These are phyloP conservation scores for Drosophila parabipectinata DNA, from an alignment of 1,140 invertebrate species.

Conservation along the genomic window DNA sequence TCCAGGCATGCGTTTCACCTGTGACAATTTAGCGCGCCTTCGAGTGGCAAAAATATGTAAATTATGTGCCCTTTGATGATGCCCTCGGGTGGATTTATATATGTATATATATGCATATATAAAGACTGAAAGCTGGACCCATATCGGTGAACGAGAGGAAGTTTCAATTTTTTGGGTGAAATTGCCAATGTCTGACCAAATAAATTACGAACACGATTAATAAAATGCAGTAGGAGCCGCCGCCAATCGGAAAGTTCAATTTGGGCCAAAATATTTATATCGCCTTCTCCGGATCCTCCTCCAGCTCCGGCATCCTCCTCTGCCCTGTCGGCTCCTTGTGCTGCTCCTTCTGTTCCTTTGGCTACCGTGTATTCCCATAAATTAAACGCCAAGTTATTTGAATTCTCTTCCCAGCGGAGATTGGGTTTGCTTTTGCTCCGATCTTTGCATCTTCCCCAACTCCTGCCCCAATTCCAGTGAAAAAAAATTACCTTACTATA, in stretches of 20 bases:
- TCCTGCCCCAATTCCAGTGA: neutral
- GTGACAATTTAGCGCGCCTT: constrained; percentile 71
- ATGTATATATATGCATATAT: neutral
- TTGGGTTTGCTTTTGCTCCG: constrained; percentile 36
- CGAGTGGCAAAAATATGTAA: constrained; percentile 72
- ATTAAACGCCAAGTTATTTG: constrained; percentile 82
- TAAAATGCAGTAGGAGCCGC: constrained; percentile 63
- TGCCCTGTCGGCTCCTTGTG: constrained; percentile 5
- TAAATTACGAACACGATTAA: constrained; percentile 82
- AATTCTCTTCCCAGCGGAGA: constrained; percentile 60
- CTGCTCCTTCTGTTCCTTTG: constrained; percentile 39
- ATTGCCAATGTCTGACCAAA: constrained; percentile 75
- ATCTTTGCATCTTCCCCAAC: constrained; percentile 43
- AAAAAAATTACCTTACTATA: neutral
- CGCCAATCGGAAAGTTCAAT: constrained; percentile 61
- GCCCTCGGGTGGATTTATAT: constrained; percentile 32
- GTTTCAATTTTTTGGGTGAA: constrained; percentile 78
- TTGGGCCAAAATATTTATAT: constrained; percentile 81
- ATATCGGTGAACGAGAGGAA: constrained; percentile 35
- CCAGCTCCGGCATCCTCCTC: neutral
- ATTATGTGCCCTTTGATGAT: constrained; percentile 50
- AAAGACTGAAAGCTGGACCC: neutral
- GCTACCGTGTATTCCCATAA: constrained; percentile 81
- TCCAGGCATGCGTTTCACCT: constrained; percentile 69
- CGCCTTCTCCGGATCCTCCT: constrained; percentile 35